Evolutionary conservation across 2,113 vertebrate species (phyloP).

Genomic region (Choloepus hoffmanni): DNA sequence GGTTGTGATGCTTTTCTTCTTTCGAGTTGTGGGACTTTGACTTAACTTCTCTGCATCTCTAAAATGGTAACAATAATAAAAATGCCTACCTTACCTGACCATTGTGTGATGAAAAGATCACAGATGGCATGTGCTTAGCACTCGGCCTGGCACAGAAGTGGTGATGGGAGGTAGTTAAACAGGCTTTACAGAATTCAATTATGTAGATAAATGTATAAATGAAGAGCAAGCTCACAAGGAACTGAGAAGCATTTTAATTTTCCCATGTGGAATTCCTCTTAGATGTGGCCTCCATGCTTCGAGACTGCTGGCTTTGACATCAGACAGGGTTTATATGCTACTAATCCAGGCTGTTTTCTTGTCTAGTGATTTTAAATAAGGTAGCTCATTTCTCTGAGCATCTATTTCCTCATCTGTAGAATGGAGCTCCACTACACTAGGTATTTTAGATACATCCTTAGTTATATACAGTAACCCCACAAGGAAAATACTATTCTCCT

Average conservation of each 20-base stretch:
- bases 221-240: neutral
- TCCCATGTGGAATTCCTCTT: neutral
- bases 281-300: neutral
- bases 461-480: neutral
- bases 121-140: neutral
- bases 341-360: neutral
- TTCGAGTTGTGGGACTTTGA: neutral
- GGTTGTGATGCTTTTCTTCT: neutral
- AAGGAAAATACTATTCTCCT: neutral
- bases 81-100: neutral
- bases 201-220: neutral
- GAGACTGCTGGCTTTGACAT: neutral
- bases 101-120: neutral
- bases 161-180: neutral
- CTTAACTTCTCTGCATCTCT: neutral
- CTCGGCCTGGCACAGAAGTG: neutral
- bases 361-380: constrained; percentile 34
- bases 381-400: neutral
- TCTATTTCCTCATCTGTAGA: neutral
- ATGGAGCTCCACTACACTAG: neutral
- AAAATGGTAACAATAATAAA: neutral
- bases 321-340: neutral
- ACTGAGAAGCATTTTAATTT: neutral
- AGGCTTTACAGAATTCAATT: constrained; percentile 18
- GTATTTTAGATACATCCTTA: neutral